Base-by-base conservation (phyloP, 1,140 invertebrate genomes). In the Galleria mellonella region DNA sequence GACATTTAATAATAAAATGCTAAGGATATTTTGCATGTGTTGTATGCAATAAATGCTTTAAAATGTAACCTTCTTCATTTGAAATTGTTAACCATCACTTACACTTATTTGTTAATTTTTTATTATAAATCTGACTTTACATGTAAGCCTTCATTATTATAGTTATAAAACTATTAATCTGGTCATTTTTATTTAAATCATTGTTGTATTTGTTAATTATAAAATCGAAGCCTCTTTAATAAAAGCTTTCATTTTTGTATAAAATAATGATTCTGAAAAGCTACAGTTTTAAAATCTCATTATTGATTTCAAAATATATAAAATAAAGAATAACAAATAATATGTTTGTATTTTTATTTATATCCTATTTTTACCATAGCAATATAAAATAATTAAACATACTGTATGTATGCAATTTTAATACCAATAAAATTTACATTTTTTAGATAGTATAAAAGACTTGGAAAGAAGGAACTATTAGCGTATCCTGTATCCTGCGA, bases 131-230 rank as follows among this genome's bases (percentile, higher is more conserved):
- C 71, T 79, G 78, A 83, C 81, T 75, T 55, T 79, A 76, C 65
- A 53, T 70, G 74, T 79, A 81, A 79, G 72, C 63, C 66, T 68
- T 61, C 69, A 67, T 73, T 79, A 79, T 68, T 73, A 77, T 64
- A 75, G 67, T 62, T 78, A 69, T 74, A 74, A 79, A 78, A 70
- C 62, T 78, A 84, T 81, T 84, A 84, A 84, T 84, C 81, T 84
- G 81, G 81, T 84, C 81, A 84, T 84, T 83, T 79, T 81, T 75
- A 76, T 77, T 83, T 78, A 79, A 77, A 79, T 73, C 70, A 75
- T 78, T 75, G 74, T 82, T 82, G 69, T 82, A 73, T 77, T 84
- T 82, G 72, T 85, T 79, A 62, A 71, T 66, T 81, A 48, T 74
- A 77, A 82, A 82, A 78, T 77, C 69, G 32, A 75, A 72, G 67